These are phyloP conservation scores for Brachyalestes nurse DNA, from an alignment of 2,797 vertebrate species.

Conservation along the genomic window DNA sequence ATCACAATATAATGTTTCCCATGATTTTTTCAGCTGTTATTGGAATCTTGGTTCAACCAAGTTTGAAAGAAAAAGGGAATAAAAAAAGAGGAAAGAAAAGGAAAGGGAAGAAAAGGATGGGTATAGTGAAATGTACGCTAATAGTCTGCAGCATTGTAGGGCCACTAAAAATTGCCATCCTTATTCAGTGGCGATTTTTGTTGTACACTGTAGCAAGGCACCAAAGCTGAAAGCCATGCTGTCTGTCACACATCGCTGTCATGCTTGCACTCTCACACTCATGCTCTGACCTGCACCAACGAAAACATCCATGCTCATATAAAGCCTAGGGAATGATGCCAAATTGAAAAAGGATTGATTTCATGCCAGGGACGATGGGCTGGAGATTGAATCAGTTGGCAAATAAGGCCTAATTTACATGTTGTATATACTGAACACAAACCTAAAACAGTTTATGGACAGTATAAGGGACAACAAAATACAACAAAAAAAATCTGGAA, in stretches of 20 bases:
- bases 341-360: slow-evolving; percentile 77
- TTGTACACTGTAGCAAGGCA: slow-evolving; percentile 94
- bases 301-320: slow-evolving; percentile 52
- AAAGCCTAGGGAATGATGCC: slow-evolving; percentile 80
- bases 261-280: slow-evolving; percentile 54
- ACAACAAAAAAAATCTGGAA: too few species aligned
- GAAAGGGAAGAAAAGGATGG: slow-evolving; percentile 73
- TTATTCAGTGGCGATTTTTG: slow-evolving; percentile 91
- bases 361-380: slow-evolving; percentile 62
- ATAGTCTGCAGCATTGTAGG: slow-evolving; percentile 99
- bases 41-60: slow-evolving; percentile 74
- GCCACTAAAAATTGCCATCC: slow-evolving; percentile 98
- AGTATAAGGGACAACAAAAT: background rate
- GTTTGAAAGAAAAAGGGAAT: slow-evolving; percentile 59
- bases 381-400: slow-evolving; percentile 66
- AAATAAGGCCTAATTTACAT: slow-evolving; percentile 71
- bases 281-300: slow-evolving; percentile 36
- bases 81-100: slow-evolving; percentile 77
- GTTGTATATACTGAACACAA: slow-evolving; percentile 67
- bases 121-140: slow-evolving; percentile 92
- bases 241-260: slow-evolving; percentile 73
- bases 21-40: slow-evolving; percentile 78
- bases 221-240: slow-evolving; percentile 92
- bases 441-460: slow-evolving; percentile 47
- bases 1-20: slow-evolving; percentile 58